Evolutionary conservation across 2,888 invertebrate genomes (phyloP).

Genomic region (Drosophila niveifrons): DNA sequence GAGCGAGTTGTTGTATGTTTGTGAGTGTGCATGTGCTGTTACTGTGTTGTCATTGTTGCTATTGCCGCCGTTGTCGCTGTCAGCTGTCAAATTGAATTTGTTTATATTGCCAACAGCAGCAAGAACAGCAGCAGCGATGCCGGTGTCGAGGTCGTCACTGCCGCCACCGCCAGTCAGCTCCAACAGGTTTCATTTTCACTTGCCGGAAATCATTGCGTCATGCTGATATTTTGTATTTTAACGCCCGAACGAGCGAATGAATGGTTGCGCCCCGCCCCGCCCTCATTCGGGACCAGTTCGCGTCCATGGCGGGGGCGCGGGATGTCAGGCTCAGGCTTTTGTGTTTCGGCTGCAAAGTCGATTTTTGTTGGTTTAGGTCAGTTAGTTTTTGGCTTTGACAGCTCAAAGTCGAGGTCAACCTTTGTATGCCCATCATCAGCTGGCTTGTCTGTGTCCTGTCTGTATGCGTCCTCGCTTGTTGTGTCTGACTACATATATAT

Average conservation of each 20-base stretch:
- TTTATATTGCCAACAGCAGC: slow-evolving; percentile 78
- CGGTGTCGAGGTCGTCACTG: slow-evolving; percentile 32
- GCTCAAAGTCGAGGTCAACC: slow-evolving; percentile 84
- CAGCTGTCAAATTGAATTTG: slow-evolving; percentile 85
- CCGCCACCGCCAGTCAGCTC: slow-evolving; percentile 44
- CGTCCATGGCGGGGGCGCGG: slow-evolving; percentile 12
- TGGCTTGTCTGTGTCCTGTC: slow-evolving; percentile 44
- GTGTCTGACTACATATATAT: slow-evolving; percentile 23
- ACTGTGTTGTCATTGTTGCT: slow-evolving; percentile 38
- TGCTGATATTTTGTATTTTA: slow-evolving; percentile 84
- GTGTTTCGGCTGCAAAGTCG: slow-evolving; percentile 75
- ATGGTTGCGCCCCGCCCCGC: slow-evolving; percentile 2
- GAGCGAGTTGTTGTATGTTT: background rate
- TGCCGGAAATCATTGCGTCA: slow-evolving; percentile 84
- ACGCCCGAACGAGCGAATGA: slow-evolving; percentile 54
- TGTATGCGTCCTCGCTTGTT: slow-evolving; percentile 16
- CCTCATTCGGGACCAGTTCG: slow-evolving; percentile 27
- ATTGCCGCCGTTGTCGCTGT: slow-evolving; percentile 64
- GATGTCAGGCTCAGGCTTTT: slow-evolving; percentile 63
- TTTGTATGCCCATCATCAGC: slow-evolving; percentile 79
- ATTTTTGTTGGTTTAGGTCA: slow-evolving; percentile 83
- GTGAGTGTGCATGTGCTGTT: slow-evolving; percentile 39
- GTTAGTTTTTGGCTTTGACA: slow-evolving; percentile 83
- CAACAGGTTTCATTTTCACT: slow-evolving; percentile 79
- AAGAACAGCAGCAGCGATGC: slow-evolving; percentile 31